These are phyloP conservation scores for Rhynchonema sp. DNA, from an alignment of 2,888 invertebrate species.

Conservation along the genomic window DNA sequence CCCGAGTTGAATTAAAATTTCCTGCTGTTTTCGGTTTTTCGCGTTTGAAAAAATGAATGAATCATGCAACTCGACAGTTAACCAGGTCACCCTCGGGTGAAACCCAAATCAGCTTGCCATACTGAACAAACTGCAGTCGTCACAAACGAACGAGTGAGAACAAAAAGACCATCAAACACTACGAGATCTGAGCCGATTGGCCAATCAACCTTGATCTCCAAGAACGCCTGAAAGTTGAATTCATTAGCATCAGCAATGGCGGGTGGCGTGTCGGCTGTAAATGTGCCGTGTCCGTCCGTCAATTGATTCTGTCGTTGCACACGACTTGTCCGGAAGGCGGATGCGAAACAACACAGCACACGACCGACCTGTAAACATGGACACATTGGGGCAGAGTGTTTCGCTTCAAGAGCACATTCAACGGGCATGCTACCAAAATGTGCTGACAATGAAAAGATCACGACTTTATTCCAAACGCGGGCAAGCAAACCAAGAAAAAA, in stretches of 20 bases:
- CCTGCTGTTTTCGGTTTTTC: neutral
- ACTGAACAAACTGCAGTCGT: too few relatives aligned
- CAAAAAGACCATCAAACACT: too few relatives aligned
- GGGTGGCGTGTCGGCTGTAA: neutral
- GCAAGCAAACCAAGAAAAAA: neutral
- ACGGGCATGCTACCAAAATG: too few relatives aligned
- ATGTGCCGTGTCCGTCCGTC: neutral
- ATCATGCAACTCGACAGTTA: too few relatives aligned
- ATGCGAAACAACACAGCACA: slow-evolving; percentile 56
- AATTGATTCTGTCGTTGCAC: slow-evolving; percentile 4
- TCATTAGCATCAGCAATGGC: slow-evolving; percentile 29
- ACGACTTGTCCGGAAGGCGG: slow-evolving; percentile 66
- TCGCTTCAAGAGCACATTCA: too few relatives aligned
- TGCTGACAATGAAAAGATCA: neutral
- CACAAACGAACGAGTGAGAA: too few relatives aligned
- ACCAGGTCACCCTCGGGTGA: too few relatives aligned
- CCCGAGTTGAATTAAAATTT: neutral
- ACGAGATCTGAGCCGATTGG: too few relatives aligned
- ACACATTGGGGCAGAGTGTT: too few relatives aligned
- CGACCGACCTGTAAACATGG: slow-evolving; percentile 33
- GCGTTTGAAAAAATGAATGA: too few relatives aligned
- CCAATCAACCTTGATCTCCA: slow-evolving; percentile 66
- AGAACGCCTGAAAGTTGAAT: slow-evolving; percentile 67
- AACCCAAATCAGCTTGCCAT: too few relatives aligned
- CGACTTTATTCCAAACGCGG: neutral